These are phyloP conservation scores for Hemistola chrysoprasaria DNA, from an alignment of 2,888 invertebrate species.

Conservation along the genomic window DNA sequence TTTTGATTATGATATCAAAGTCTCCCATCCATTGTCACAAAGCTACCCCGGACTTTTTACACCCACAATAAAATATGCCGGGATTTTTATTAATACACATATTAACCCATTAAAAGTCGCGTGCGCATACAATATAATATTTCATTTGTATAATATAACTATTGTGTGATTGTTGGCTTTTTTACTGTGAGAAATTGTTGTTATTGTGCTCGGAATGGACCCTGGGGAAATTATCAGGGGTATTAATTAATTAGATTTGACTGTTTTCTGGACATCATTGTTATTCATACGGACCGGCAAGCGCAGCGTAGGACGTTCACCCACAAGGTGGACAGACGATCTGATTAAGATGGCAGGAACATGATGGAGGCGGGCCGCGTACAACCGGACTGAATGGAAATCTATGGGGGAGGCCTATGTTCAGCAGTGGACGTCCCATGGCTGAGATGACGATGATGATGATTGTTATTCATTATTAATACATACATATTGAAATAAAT, in stretches of 20 bases:
- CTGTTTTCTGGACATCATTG: neutral
- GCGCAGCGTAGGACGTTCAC: no score
- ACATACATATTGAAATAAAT: no score
- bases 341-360: no score
- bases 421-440: no score
- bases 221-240: conserved; percentile 5
- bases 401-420: no score
- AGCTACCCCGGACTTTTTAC: conserved; percentile 8
- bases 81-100: conserved; percentile 74
- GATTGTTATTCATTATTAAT: no score
- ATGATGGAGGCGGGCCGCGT: no score
- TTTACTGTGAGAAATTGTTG: conserved; percentile 34
- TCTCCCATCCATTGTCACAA: conserved; percentile 48
- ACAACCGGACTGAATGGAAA: no score
- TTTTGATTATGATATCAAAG: conserved; percentile 81
- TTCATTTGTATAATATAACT: conserved; percentile 66
- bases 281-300: no score
- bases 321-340: no score
- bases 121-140: conserved; percentile 69
- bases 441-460: no score
- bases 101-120: conserved; percentile 79
- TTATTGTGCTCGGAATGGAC: conserved; percentile 15
- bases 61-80: conserved; percentile 18
- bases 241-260: conserved; percentile 6
- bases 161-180: conserved; percentile 53